Conservation (phyloP, 1,140 invertebrate species). For the Cotesia vestalis region DNA sequence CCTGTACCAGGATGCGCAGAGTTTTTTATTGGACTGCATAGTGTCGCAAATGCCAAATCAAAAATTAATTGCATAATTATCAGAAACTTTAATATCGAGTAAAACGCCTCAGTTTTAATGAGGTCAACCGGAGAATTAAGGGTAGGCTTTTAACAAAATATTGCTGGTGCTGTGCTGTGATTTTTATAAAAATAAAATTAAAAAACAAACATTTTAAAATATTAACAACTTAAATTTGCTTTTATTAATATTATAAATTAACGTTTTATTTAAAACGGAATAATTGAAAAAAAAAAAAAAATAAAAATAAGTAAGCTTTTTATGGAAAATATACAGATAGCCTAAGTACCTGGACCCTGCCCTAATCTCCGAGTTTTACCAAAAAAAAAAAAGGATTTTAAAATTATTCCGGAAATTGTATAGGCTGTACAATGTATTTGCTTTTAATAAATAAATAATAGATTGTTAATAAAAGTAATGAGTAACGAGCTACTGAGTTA, state of each 20-base stretch:
- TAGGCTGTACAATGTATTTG: conserved; percentile 60
- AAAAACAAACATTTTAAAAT: conserved; percentile 37
- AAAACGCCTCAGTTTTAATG: conserved; percentile 57
- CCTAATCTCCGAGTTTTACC: conserved; percentile 51
- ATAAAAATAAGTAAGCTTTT: conserved; percentile 49
- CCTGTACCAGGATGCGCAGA: conserved; percentile 31
- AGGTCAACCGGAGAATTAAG: conserved; percentile 48
- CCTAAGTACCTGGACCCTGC: conserved; percentile 63
- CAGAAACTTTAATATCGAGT: conserved; percentile 27
- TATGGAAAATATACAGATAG: conserved; percentile 60
- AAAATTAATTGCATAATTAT: conserved; percentile 41
- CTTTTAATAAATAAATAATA: conserved; percentile 54
- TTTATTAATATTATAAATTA: too few relatives aligned
- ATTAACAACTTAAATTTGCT: conserved; percentile 25
- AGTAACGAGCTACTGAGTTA: too few relatives aligned
- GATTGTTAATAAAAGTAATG: conserved; percentile 18
- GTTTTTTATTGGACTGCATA: conserved; percentile 47
- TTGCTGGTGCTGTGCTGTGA: conserved; percentile 64
- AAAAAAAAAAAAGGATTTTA: conserved; percentile 37
- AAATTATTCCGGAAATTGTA: conserved; percentile 42
- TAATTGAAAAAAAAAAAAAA: conserved; percentile 30
- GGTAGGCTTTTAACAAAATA: conserved; percentile 58
- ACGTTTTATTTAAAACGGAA: neutral
- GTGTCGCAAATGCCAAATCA: conserved; percentile 57
- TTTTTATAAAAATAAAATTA: conserved; percentile 58